Conservation (phyloP, 2,888 invertebrate species). For the Synergus gifuensis region DNA sequence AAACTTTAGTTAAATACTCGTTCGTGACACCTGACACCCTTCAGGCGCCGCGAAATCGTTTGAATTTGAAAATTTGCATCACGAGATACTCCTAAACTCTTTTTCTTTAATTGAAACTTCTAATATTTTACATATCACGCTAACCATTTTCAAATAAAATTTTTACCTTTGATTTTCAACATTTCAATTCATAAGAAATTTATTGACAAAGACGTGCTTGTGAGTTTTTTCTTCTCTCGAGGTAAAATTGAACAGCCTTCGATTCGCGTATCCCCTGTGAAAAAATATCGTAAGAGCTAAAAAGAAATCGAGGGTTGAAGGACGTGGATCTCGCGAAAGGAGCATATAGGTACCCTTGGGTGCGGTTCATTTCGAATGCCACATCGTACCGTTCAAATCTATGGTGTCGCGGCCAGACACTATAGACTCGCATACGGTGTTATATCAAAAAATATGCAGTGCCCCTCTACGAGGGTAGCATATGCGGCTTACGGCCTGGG, state of each 20-base stretch:
- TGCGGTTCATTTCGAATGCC: slow-evolving; percentile 45
- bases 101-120: background rate
- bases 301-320: slow-evolving; percentile 30
- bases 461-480: slow-evolving; percentile 55
- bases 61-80: slow-evolving; percentile 50
- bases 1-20: slow-evolving; percentile 72
- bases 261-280: background rate
- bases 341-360: slow-evolving; percentile 37
- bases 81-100: background rate
- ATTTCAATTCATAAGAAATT: background rate
- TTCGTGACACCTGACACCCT: slow-evolving; percentile 74
- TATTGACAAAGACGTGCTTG: background rate
- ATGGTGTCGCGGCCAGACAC: slow-evolving; percentile 24
- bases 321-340: slow-evolving; percentile 12
- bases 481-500: slow-evolving; percentile 59
- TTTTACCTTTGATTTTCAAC: too few relatives aligned
- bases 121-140: background rate
- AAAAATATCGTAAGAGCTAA: slow-evolving; percentile 27
- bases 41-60: slow-evolving; percentile 46
- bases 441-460: slow-evolving; percentile 50
- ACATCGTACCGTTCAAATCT: slow-evolving; percentile 29
- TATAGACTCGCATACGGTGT: slow-evolving; percentile 41
- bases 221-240: background rate
- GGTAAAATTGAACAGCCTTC: background rate
- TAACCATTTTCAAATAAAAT: background rate